phyloP scores from a whole-genome alignment of 1,140 invertebrate species.

The Pantala flavescens region DNA sequence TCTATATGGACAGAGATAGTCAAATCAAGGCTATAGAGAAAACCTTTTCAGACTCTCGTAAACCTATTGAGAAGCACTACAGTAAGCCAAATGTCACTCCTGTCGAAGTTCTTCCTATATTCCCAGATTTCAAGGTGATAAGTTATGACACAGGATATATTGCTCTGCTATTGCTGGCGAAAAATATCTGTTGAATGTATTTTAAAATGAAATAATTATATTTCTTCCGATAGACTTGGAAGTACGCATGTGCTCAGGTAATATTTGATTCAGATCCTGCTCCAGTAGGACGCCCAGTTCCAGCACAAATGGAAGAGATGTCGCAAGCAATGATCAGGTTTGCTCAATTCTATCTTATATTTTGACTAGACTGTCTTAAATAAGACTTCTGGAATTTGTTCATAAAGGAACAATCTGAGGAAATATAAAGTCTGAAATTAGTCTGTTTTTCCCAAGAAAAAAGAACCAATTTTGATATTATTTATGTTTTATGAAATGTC shows the following conservation, averaged over 20 bases:
- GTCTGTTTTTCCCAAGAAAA: too few species aligned
- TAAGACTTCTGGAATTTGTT: too few species aligned
- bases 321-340: conserved; percentile 95
- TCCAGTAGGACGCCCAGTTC: conserved; percentile 64
- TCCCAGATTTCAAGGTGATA: conserved; percentile 81
- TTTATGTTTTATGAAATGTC: too few species aligned
- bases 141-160: not conserved
- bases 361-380: too few species aligned
- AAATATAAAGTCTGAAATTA: not conserved
- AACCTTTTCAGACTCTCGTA: conserved; percentile 89
- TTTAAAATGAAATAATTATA: not conserved
- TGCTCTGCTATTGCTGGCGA: not conserved
- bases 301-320: conserved; percentile 91
- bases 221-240: conserved; percentile 59
- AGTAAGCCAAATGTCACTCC: conserved; percentile 87
- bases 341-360: conserved; percentile 17
- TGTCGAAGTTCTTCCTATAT: conserved; percentile 81
- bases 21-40: conserved; percentile 97
- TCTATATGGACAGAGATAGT: conserved; percentile 94
- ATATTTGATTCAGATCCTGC: conserved; percentile 97
- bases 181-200: conserved; percentile 3
- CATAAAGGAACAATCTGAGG: too few species aligned
- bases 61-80: conserved; percentile 82
- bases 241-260: conserved; percentile 94
- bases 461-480: too few species aligned